Evolutionary conservation across 2,797 vertebrate species (phyloP).

Genomic region (Cuculus canorus): DNA sequence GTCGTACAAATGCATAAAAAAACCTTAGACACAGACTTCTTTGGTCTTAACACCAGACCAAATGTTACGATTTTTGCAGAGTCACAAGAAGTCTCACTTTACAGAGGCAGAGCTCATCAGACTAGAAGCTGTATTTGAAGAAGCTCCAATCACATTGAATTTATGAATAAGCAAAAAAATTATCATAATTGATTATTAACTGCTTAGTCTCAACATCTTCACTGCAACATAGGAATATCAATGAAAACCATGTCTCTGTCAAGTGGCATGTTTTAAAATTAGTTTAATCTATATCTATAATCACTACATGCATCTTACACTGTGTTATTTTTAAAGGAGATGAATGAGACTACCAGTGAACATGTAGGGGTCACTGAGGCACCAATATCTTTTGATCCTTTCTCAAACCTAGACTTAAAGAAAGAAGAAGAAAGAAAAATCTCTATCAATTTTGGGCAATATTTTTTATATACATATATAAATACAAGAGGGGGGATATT

Average conservation of each 20-base stretch:
- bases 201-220: background rate
- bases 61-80: background rate
- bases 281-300: background rate
- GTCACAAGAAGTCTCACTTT: background rate
- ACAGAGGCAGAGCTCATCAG: background rate
- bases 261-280: background rate
- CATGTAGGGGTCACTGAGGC: background rate
- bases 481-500: rapidly evolving
- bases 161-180: background rate
- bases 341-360: background rate
- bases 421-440: too few species aligned
- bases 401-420: background rate
- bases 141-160: background rate
- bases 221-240: rapidly evolving
- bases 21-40: background rate
- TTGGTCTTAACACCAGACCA: background rate
- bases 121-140: background rate
- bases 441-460: background rate
- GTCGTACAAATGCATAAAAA: background rate
- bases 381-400: background rate
- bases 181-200: background rate
- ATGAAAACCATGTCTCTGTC: background rate
- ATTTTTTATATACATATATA: background rate
- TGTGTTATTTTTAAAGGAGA: background rate
- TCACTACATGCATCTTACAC: background rate